Evolutionary conservation across 1,140 invertebrate genomes (phyloP), one percentile per base, ranked within the genome.

Genomic region (Drosophila trapezifrons): DNA sequence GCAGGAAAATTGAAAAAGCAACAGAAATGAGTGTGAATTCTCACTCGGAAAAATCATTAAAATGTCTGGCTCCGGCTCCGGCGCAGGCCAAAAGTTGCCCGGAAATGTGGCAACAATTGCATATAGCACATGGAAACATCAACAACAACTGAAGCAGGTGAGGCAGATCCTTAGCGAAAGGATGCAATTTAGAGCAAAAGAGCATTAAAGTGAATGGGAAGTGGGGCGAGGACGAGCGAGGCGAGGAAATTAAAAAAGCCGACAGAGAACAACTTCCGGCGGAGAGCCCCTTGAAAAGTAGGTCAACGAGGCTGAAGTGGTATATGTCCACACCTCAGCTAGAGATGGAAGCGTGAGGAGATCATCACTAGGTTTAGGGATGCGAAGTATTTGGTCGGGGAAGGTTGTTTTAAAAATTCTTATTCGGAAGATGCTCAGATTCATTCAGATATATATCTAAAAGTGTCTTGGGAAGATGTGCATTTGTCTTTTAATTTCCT

Each of bases 21-120:
- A 52, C 29, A 13, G 17, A 59, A 52, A 47, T 35, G 46, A 55
- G 52, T 22, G 47, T 64, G 72, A 78, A 86, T 76, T 72, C 71
- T 82, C 76, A 79, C 83, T 87, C 67, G 67, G 76, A 87, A 86
- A 54, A 86, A 86, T 86, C 83, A 87, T 86, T 87, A 86, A 82
- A 82, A 69, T 45, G 83, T 87, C 83, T 87, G 62, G 56, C 63
- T 58, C 55, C 57, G 57, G 63, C 18, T 43, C 45, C 27, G 47
- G 51, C 13, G 27, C 46, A 32, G 51, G 62, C 73, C 27, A 74
- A 72, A 76, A 79, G 66, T 64, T 74, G 64, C 40, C 70, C 82
- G 76, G 79, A 86, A 87, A 87, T 86, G 76, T 79, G 79, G 79
- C 71, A 86, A 83, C 82, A 81, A 85, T 86, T 86, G 82, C 70